Conservation (phyloP, 2,113 vertebrate species). For the Periophthalmodon schlosseri region DNA sequence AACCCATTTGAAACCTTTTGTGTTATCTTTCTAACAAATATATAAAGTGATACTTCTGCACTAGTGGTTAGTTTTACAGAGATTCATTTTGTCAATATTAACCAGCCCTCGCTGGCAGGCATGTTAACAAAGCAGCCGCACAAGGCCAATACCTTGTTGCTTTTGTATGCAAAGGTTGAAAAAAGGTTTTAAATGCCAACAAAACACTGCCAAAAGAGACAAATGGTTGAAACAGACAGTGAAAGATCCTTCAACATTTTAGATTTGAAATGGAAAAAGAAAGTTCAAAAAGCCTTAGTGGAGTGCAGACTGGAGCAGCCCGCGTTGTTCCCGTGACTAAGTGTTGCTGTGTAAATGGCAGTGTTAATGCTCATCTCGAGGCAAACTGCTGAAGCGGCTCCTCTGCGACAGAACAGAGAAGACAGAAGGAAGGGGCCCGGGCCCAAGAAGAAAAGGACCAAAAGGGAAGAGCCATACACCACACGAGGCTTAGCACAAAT, state of each 20-base stretch:
- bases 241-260: constrained; percentile 32
- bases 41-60: neutral
- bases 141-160: neutral
- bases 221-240: constrained; percentile 30
- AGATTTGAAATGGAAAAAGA: constrained; percentile 34
- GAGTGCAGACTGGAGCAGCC: constrained; percentile 18
- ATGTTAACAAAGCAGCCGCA: neutral
- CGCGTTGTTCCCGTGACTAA: constrained; percentile 65
- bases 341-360: constrained; percentile 56
- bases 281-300: constrained; percentile 27
- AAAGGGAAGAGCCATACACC: constrained; percentile 6
- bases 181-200: neutral
- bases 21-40: neutral
- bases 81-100: too few relatives aligned
- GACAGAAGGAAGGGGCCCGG: constrained; percentile 14
- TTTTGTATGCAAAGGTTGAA: neutral
- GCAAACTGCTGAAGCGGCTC: constrained; percentile 56
- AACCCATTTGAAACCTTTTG: too few relatives aligned
- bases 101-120: neutral
- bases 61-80: neutral
- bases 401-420: constrained; percentile 19
- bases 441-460: neutral
- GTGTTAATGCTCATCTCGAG: constrained; percentile 55
- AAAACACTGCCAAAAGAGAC: neutral
- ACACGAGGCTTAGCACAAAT: constrained; percentile 18